Base-by-base conservation (phyloP, 2,888 invertebrate genomes). In the Bursaphelenchus okinawaensis region DNA sequence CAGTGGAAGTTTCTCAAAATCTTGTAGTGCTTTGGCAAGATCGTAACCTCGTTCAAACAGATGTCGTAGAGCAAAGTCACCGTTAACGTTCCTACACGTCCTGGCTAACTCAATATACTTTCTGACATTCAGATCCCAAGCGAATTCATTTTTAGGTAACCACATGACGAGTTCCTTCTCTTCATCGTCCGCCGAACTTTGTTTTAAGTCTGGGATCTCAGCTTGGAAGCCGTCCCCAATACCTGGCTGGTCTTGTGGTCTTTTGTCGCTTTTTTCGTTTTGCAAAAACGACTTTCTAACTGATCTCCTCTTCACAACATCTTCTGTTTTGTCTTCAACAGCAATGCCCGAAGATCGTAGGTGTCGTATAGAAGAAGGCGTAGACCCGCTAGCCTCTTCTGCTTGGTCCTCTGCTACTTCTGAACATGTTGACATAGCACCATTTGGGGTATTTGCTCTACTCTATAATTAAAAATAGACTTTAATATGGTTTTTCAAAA, bases 141-240 rank as follows among this genome's bases (percentile, higher is more conserved):
- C 16, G 40, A 40, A 40, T 40, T 40, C 40, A 16, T 59, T 50
- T 9, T n/a, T 52, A n/a, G 60, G 60, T 26, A 23, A 19, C 60
- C 60, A 59, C 54, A 54, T 54, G 19, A 51, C 20, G 9, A 12
- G 19, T 6, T 59, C 60, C 22, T 4, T 52, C 23, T 26, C 20
- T 29, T 50, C 24, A 22, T 57, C 22, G 16, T 54, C 55, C 9
- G 19, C 52, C 12, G 19, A 19, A 23, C 16, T 22, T 20, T 26
- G 12, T 23, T 16, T 16, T 2, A 59, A 20, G 19, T 59, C 60
- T 9, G 60, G 59, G 23, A 59, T 59, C 19, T 19, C 24, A 16
- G 31, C 26, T 29, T 59, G 60, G 4, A 55, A 59, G 8, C 50
- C 52, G 19, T 29, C 50, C n/a, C 60, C 60, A 27, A 59, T 51